Conservation (phyloP, 2,113 vertebrate species). For the Thunnus thynnus region DNA sequence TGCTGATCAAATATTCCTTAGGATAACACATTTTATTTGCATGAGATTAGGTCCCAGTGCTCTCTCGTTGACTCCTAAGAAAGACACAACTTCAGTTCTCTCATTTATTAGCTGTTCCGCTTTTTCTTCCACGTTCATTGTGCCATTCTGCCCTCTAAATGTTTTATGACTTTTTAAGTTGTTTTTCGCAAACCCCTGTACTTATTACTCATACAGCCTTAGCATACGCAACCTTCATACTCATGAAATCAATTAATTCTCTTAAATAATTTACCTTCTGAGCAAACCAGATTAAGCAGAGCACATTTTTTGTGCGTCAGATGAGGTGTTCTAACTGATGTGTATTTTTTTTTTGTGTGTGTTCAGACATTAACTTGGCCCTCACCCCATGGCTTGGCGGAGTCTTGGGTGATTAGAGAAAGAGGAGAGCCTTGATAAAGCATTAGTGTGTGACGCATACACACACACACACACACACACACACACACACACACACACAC, state of each 20-base stretch:
- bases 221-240: slow-evolving; percentile 84
- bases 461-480: slow-evolving; percentile 45
- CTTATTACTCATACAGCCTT: slow-evolving; percentile 84
- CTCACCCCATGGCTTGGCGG: slow-evolving; percentile 72
- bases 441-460: slow-evolving; percentile 76
- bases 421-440: slow-evolving; percentile 83
- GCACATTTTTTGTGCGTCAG: slow-evolving; percentile 79
- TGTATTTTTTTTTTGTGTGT: slow-evolving; percentile 61
- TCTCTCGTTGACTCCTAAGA: slow-evolving; percentile 71
- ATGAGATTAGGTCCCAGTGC: slow-evolving; percentile 49
- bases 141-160: slow-evolving; percentile 83
- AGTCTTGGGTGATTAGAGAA: slow-evolving; percentile 84
- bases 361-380: slow-evolving; percentile 80
- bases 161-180: slow-evolving; percentile 88
- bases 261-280: slow-evolving; percentile 86
- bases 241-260: slow-evolving; percentile 88
- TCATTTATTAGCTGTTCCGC: slow-evolving; percentile 81
- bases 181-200: slow-evolving; percentile 82
- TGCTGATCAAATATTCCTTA: slow-evolving; percentile 64
- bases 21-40: slow-evolving; percentile 64
- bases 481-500: slow-evolving; percentile 48
- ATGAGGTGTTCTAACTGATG: slow-evolving; percentile 75
- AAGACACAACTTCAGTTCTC: slow-evolving; percentile 73
- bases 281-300: slow-evolving; percentile 84
- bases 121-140: slow-evolving; percentile 70